Conservation (phyloP, 2,113 vertebrate species). For the Bubo bubo region DNA sequence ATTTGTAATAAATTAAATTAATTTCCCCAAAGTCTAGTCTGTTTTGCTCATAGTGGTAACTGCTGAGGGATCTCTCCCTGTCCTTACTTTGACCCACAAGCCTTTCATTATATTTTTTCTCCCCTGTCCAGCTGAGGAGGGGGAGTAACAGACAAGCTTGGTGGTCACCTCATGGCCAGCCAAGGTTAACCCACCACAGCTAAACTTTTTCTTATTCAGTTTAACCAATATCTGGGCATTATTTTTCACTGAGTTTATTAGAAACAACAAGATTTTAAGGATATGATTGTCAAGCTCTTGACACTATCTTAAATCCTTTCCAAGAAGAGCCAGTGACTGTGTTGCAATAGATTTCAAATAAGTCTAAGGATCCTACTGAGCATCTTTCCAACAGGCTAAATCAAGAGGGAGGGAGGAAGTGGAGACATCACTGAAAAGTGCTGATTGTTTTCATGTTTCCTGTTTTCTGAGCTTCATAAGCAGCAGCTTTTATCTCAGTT, state of each 20-base stretch:
- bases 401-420: neutral
- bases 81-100: fast-evolving
- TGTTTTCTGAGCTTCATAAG: neutral
- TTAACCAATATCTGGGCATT: neutral
- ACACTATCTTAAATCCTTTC: neutral
- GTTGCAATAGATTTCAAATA: neutral
- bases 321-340: neutral
- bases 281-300: neutral
- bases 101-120: neutral
- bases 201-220: neutral
- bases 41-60: neutral
- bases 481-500: neutral
- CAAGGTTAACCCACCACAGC: neutral
- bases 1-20: neutral
- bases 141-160: neutral
- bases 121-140: neutral
- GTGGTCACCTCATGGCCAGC: neutral
- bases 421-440: neutral
- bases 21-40: neutral
- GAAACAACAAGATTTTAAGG: neutral
- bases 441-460: neutral
- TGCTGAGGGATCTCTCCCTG: neutral
- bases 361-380: neutral
- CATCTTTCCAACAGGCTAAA: neutral
- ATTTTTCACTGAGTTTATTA: neutral